These are phyloP conservation scores for Speoplatyrhinus poulsoni DNA, from an alignment of 2,113 vertebrate species.

Conservation along the genomic window DNA sequence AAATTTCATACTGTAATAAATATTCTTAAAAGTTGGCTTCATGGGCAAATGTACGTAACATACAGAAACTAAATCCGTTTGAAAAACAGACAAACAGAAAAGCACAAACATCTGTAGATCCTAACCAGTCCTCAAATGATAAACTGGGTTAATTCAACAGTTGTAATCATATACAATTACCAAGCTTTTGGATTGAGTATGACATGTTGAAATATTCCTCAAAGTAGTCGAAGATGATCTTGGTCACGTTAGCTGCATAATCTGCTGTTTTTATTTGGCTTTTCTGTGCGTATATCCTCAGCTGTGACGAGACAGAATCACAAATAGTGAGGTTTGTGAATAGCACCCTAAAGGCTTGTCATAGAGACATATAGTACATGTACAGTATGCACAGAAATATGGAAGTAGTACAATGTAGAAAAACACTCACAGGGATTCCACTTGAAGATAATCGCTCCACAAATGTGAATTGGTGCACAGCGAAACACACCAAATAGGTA, in stretches of 20 bases:
- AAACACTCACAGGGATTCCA: slow-evolving; percentile 75
- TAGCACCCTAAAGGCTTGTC: background rate
- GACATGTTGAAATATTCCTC: slow-evolving; percentile 88
- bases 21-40: background rate
- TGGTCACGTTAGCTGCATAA: slow-evolving; percentile 86
- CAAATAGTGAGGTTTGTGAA: background rate
- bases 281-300: slow-evolving; percentile 90
- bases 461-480: slow-evolving; percentile 82
- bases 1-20: background rate
- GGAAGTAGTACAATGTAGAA: background rate
- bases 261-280: slow-evolving; percentile 82
- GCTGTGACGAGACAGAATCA: slow-evolving; percentile 63
- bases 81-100: slow-evolving; percentile 18
- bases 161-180: slow-evolving; percentile 62
- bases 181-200: slow-evolving; percentile 91
- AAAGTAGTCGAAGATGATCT: slow-evolving; percentile 87
- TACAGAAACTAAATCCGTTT: background rate
- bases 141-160: too few species aligned
- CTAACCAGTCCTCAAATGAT: background rate
- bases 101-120: slow-evolving; percentile 11
- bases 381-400: too few species aligned
- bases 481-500: slow-evolving; percentile 95
- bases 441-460: slow-evolving; percentile 58
- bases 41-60: background rate
- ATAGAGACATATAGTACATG: too few species aligned